Evolutionary conservation across 2,888 invertebrate species (phyloP).

Genomic region (Drosophila silvestris): DNA sequence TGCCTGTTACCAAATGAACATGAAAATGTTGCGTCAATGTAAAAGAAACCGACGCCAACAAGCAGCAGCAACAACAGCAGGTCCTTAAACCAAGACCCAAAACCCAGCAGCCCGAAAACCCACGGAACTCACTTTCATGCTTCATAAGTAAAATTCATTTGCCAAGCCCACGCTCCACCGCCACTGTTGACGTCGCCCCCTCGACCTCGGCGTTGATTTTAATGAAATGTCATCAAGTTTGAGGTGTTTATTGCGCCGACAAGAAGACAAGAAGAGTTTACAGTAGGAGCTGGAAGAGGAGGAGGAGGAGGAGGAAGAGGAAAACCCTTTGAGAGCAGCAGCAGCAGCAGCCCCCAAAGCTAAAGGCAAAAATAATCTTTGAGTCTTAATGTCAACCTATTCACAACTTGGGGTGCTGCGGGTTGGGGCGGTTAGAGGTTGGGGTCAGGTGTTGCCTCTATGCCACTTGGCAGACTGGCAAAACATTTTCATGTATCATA

Average conservation of each 20-base stretch:
- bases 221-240: constrained; percentile 84
- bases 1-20: constrained; percentile 71
- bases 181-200: constrained; percentile 1
- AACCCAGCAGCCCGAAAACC: constrained; percentile 32
- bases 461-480: constrained; percentile 24
- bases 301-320: too few species aligned
- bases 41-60: constrained; percentile 30
- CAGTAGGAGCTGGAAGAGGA: background rate
- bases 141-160: constrained; percentile 80
- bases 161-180: constrained; percentile 45
- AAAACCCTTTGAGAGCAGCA: constrained; percentile 69
- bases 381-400: constrained; percentile 63
- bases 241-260: constrained; percentile 82
- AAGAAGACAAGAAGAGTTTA: constrained; percentile 52
- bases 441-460: constrained; percentile 41
- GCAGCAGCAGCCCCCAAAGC: constrained; percentile 24
- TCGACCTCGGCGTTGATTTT: constrained; percentile 69
- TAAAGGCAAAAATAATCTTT: constrained; percentile 66
- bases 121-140: constrained; percentile 75
- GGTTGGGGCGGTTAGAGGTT: background rate
- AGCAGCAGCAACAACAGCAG: constrained; percentile 13
- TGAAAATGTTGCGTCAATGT: constrained; percentile 62
- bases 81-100: constrained; percentile 7
- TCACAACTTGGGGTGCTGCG: constrained; percentile 10
- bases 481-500: constrained; percentile 80